Conservation (phyloP, 1,140 invertebrate species). For the Pseudomyrmex cubaensis region DNA sequence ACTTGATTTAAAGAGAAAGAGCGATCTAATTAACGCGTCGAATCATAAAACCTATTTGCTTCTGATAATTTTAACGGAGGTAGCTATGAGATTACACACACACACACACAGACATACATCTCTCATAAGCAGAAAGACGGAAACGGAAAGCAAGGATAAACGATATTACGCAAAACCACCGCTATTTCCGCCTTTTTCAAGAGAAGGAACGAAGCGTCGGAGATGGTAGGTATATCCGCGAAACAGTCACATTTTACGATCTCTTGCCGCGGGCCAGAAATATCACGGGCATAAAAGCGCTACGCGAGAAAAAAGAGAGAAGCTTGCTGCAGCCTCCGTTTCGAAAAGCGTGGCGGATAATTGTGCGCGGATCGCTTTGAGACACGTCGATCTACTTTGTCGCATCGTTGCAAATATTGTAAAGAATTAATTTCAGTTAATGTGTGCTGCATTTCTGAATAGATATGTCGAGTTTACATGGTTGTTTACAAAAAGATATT, state of each 20-base stretch:
- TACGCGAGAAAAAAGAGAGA: constrained; percentile 2
- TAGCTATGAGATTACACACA: not conserved
- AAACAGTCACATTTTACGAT: constrained; percentile 58
- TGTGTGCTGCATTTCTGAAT: not conserved
- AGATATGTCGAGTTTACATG: not conserved
- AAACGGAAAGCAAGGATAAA: constrained; percentile 27
- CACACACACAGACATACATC: too few species aligned
- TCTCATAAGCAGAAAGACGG: not conserved
- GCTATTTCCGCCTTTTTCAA: constrained; percentile 44
- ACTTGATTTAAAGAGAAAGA: not conserved
- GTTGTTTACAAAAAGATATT: not conserved
- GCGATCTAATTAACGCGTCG: constrained; percentile 12
- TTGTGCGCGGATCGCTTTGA: constrained; percentile 52
- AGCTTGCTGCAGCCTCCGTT: constrained; percentile 1
- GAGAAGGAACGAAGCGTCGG: constrained; percentile 13
- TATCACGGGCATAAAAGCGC: constrained; percentile 45
- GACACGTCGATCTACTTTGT: constrained; percentile 26
- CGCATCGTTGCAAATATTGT: constrained; percentile 1
- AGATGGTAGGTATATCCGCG: constrained; percentile 41
- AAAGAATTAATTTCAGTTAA: constrained; percentile 51
- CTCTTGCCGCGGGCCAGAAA: constrained; percentile 43
- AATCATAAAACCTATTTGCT: constrained; percentile 9
- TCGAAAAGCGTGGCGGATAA: constrained; percentile 36
- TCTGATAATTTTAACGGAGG: constrained; percentile 2
- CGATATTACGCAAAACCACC: constrained; percentile 27